Base-by-base conservation (phyloP, 2,888 invertebrate species). In the Cantharis lateralis region DNA sequence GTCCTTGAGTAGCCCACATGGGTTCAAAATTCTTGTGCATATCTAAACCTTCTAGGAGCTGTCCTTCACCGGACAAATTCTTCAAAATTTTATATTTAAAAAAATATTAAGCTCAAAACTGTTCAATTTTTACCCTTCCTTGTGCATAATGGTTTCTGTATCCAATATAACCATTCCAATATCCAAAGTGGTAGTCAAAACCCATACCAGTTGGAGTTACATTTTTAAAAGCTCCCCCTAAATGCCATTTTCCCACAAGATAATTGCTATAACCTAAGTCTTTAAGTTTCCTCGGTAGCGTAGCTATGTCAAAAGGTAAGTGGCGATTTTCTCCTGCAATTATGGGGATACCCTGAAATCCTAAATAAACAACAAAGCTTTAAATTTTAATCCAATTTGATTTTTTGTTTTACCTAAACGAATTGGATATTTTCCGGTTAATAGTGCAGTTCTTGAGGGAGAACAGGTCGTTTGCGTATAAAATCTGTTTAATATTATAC, bases 401-500 rank as follows among this genome's bases (percentile, higher is more conserved):
- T 48, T 48, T 48, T n/a, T 15, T 16, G 1, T 32, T 70, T 87
- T 88, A 93, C 95, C 95, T 81, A 92, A 91, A 86, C 95, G 93
- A 86, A 96, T 95, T 0, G 97, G 96, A 89, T 97, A 96, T 87
- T 93, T 93, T 48, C 97, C 97, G 0, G 97, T 95, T 66, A 95
- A 90, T 0, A 97, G 90, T 0, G 97, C 94, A 0, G 94, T 91
- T 74, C 97, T 90, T 0, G 96, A 96, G 0, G 97, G 96, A 0
- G 96, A 95, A 84, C 97, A 97, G 69, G 96, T 92, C 0, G 96
- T 94, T 80, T 95, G 93, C 0, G 94, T 95, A 86, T 98, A 98
- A 84, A 95, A 95, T 83, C 93, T 93, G 85, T 96, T 94, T 18
- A 98, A 89, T 74, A 96, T 93, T 5, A 96, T 91, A 0, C 97